phyloP scores from a whole-genome alignment of 2,797 vertebrate genomes.

The Neosilurus hyrtlii region DNA sequence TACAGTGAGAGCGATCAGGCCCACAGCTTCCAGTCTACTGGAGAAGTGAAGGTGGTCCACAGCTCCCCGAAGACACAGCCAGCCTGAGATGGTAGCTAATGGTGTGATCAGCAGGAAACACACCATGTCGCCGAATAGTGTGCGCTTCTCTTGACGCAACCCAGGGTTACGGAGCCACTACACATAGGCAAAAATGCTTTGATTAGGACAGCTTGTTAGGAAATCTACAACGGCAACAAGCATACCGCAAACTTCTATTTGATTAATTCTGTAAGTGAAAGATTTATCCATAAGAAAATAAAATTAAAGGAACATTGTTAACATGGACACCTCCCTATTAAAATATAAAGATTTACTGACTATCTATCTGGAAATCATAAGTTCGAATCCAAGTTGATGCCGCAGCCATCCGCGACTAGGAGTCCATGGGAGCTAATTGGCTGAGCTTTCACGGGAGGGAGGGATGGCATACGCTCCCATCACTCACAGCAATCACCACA shows the following conservation, averaged over 20 bases:
- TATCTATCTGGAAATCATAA: too few species aligned
- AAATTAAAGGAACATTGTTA: not conserved
- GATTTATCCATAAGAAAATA: not conserved
- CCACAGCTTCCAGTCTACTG: constrained; percentile 88
- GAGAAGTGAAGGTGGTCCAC: constrained; percentile 92
- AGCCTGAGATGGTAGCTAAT: constrained; percentile 89
- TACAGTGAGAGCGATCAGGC: constrained; percentile 92
- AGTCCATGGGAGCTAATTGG: too few species aligned
- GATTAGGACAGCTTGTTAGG: not conserved
- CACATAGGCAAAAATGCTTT: not conserved
- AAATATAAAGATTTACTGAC: not conserved
- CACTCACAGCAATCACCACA: too few species aligned
- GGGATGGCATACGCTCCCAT: too few species aligned
- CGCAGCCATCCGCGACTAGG: too few species aligned
- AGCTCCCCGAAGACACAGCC: constrained; percentile 91
- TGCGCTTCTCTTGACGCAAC: constrained; percentile 89
- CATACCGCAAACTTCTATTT: not conserved
- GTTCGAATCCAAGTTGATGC: too few species aligned
- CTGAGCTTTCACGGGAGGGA: too few species aligned
- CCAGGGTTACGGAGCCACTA: constrained; percentile 93
- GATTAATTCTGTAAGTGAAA: not conserved
- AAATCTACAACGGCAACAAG: not conserved
- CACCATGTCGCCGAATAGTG: constrained; percentile 92
- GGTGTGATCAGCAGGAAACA: constrained; percentile 96
- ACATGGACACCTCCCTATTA: not conserved